A percentile compares a stretch with the other conserved stretches of the same genome.
phyloP scores from a whole-genome alignment of 2,113 vertebrate genomes.

The Gymnorhina tibicen region DNA sequence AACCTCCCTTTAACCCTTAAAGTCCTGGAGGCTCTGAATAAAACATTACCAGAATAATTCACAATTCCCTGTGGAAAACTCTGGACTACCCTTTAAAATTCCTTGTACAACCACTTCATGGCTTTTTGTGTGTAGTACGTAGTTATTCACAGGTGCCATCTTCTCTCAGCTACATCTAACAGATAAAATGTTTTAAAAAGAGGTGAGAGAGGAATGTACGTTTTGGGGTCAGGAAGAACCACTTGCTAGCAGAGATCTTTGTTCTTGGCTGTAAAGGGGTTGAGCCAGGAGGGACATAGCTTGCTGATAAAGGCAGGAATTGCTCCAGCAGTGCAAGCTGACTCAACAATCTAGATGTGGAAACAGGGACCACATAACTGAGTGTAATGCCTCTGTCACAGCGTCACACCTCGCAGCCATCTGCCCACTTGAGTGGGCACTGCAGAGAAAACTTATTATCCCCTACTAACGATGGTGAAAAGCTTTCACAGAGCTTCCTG shows the following conservation, averaged over 20 bases:
- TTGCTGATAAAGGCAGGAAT: not conserved
- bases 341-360: not conserved
- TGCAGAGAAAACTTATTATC: not conserved
- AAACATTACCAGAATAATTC: not conserved
- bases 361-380: not conserved
- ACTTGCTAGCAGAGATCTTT: not conserved
- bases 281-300: not conserved
- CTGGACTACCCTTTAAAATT: not conserved
- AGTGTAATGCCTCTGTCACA: not conserved
- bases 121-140: not conserved
- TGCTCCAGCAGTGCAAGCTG: not conserved
- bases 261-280: not conserved
- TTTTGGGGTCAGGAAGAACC: not conserved
- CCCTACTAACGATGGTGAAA: not conserved
- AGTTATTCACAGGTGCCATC: not conserved
- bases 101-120: not conserved
- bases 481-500: not conserved
- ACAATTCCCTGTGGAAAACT: not conserved
- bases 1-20: not conserved
- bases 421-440: not conserved
- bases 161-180: not conserved
- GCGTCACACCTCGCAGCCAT: rapidly evolving
- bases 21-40: not conserved
- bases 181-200: not conserved
- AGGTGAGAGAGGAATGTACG: rapidly evolving